Base-by-base conservation (phyloP, 2,797 vertebrate genomes). In the Arnoldichthys spilopterus region DNA sequence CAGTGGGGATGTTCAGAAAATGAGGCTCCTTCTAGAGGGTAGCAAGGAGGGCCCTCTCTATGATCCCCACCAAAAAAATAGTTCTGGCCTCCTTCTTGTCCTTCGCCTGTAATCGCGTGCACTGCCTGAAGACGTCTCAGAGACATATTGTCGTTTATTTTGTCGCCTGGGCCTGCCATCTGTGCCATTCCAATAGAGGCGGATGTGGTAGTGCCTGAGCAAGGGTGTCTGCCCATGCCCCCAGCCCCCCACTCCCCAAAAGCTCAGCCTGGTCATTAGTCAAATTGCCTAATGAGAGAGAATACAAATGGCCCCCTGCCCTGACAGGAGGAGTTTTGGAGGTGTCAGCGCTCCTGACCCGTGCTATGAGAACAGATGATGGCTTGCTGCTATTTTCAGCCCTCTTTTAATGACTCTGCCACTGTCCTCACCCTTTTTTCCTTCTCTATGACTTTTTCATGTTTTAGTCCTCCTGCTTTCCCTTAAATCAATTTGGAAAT, bases 301-400 rank as follows among this genome's bases (percentile, higher is more conserved):
- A 93, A 92, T 88, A 93, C 91, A 92, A 91, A 92, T 86, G 76
- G 90, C 86, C 90, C 87, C 88, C 89, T 83, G 80, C 76, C 90
- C 89, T 92, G 92, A 91, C 86, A 92, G 92, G 91, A 94, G 91
- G 90, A 93, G 91, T 94, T 93, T 93, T 92, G 92, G 91, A 91
- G 93, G 90, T 95, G 93, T 92, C 89, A 89, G 90, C 89, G 90
- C 89, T 92, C 87, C 86, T 90, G 92, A 94, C 94, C 94, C 93
- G 88, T 92, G 88, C 92, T 90, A 93, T 91, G 92, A 94, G 93
- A 94, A 94, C 93, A 93, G 93, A 94, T 94, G 93, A 94, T 93
- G 88, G 91, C 83, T 88, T 88, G 87, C 87, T 93, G 92, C 93
- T 94, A 94, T 95, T 94, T 94, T 94, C 91, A 92, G 94, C 93